phyloP scores from a whole-genome alignment of 1,140 invertebrate genomes.

The Caligus rogercresseyi region DNA sequence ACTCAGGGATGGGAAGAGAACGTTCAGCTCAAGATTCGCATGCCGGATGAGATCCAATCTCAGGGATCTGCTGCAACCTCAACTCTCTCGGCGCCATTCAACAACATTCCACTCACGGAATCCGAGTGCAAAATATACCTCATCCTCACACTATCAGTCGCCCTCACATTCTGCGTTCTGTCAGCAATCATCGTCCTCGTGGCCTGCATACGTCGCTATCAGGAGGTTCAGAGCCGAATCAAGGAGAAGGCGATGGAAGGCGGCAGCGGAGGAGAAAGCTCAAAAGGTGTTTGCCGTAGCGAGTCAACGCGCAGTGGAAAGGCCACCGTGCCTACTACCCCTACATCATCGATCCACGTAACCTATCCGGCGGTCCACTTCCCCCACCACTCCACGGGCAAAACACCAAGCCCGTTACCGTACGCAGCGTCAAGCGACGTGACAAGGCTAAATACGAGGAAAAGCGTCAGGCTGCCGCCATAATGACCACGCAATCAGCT shows the following conservation, averaged over 20 bases:
- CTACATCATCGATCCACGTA: not conserved
- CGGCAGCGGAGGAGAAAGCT: not conserved
- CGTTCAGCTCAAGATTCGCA: conserved; percentile 23
- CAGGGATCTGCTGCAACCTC: not conserved
- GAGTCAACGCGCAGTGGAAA: not conserved
- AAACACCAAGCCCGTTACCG: conserved; percentile 10
- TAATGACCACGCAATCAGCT: not conserved
- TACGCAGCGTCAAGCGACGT: conserved; percentile 13
- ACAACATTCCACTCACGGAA: not conserved
- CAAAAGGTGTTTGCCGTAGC: not conserved
- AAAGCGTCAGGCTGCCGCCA: not conserved
- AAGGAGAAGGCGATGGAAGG: not conserved
- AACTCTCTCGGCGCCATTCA: not conserved
- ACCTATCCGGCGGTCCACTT: not conserved
- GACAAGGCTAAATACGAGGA: conserved; percentile 14
- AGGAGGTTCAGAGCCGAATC: conserved; percentile 10
- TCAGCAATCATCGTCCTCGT: conserved; percentile 22
- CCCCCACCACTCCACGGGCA: not conserved
- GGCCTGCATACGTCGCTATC: conserved; percentile 10
- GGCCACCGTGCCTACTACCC: not conserved
- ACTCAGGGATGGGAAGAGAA: conserved; percentile 24
- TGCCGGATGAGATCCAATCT: conserved; percentile 18
- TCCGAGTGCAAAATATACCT: conserved; percentile 24
- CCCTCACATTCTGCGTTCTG: conserved; percentile 23
- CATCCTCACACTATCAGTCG: conserved; percentile 23